Evolutionary conservation across 2,797 vertebrate genomes (phyloP), one percentile per base, ranked within the genome.

Genomic region (Acipenser ruthenus): DNA sequence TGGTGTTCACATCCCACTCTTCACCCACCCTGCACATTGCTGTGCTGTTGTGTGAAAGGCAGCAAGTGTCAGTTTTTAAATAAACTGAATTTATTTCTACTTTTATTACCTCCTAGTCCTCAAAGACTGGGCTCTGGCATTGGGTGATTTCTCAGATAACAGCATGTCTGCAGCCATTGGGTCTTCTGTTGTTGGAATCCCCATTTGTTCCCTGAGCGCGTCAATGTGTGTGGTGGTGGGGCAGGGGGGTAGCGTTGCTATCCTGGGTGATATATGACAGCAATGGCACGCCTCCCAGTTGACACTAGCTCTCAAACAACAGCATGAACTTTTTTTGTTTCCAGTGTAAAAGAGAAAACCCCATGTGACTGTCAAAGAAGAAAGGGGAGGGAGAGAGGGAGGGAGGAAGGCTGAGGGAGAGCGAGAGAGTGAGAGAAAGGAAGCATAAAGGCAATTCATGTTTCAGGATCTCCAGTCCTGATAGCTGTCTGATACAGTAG

Each of bases 261-360:
- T 80, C 85, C 85, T 89, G 84, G 87, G 86, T 93, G 91, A 95
- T 95, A 93, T 93, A 95, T 79, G 90, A 90, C 87, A 91, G 89
- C 87, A 92, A 90, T 95, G 93, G 94, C 94, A 94, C 86, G 84
- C 90, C 93, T 92, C 83, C 93, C 91, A 93, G 95, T 91, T 94
- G 92, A 94, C 87, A 88, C 87, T 81, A 82, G 81, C 89, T 79
- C 87, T 86, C 85, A 83, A 87, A 88, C 84, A 91, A 80, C 87
- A 90, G 90, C 88, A 85, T 89, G 86, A 90, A 90, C 87, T 83
- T 85, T 82, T 87, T 65, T 87, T 88, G 86, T 87, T 89, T 88
- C 84, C 87, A 89, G 88, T 84, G 86, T 86, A 90, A 89, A 91
- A 84, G 79, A 80, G 59, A 9, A 62, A 62, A 83, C 86, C 79